Evolutionary conservation across 1,140 invertebrate genomes (phyloP).

Genomic region (Zaprionus ornatus): DNA sequence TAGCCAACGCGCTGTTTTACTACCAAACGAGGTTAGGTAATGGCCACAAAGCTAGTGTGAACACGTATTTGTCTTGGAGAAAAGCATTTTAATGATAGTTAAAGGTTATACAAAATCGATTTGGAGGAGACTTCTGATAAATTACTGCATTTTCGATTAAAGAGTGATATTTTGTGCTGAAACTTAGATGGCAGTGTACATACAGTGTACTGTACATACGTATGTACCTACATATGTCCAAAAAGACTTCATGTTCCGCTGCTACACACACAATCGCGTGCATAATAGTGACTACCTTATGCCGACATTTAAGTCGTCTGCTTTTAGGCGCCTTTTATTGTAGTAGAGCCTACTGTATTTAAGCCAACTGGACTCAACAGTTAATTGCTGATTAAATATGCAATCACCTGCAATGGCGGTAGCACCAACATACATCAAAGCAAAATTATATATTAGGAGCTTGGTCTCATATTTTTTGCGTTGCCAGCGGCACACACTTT

Average conservation of each 20-base stretch:
- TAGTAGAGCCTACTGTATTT: conserved; percentile 10
- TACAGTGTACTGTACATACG: too few species aligned
- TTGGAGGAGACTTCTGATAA: neutral
- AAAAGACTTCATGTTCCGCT: neutral
- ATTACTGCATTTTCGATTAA: too few species aligned
- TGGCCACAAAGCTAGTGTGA: neutral
- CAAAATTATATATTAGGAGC: conserved; percentile 28
- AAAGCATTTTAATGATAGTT: neutral
- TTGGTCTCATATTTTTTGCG: neutral
- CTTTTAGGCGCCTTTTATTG: conserved; percentile 22
- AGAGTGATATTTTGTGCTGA: too few species aligned
- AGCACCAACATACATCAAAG: conserved; percentile 16
- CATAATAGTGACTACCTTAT: conserved; percentile 6
- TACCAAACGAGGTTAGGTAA: conserved; percentile 11
- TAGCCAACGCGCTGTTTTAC: conserved; percentile 12
- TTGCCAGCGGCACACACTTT: conserved; percentile 27
- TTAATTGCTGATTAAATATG: conserved; percentile 61
- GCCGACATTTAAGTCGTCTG: conserved; percentile 47
- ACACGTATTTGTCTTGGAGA: neutral
- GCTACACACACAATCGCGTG: neutral
- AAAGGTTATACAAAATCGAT: neutral
- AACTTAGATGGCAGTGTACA: too few species aligned
- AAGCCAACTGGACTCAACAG: conserved; percentile 39
- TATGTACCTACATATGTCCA: too few species aligned
- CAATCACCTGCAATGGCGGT: conserved; percentile 46